phyloP scores from a whole-genome alignment of 2,113 vertebrate genomes.

The Crotophaga sulcirostris region DNA sequence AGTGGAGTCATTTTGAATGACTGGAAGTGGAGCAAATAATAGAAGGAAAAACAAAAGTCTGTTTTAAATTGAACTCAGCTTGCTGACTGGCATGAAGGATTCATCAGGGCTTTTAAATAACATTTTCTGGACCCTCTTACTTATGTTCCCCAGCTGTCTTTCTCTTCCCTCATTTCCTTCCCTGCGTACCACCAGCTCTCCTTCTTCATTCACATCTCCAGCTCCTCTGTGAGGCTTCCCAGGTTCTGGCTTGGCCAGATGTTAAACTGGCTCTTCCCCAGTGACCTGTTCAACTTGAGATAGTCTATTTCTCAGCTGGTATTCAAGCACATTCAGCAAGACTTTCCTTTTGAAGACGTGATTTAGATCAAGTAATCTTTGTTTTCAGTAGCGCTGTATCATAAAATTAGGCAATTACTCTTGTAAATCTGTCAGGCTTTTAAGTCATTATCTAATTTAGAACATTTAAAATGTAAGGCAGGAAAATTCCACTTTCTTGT shows the following conservation, averaged over 20 bases:
- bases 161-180: neutral
- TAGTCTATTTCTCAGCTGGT: neutral
- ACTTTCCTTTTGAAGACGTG: neutral
- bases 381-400: neutral
- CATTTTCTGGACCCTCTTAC: neutral
- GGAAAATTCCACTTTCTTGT: neutral
- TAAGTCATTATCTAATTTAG: conserved; percentile 37
- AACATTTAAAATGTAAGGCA: conserved; percentile 34
- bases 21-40: neutral
- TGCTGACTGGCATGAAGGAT: neutral
- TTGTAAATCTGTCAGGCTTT: conserved; percentile 39
- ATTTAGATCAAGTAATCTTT: conserved; percentile 21
- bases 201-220: neutral
- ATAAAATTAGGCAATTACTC: conserved; percentile 52
- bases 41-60: neutral
- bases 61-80: neutral
- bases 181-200: neutral
- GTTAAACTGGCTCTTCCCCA: neutral
- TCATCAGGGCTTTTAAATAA: neutral
- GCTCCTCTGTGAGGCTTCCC: neutral
- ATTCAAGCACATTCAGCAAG: neutral
- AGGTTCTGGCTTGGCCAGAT: neutral
- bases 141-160: neutral
- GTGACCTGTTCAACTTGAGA: neutral
- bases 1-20: neutral